phyloP scores from a whole-genome alignment of 1,140 invertebrate species.

The Aradophagus sp. region DNA sequence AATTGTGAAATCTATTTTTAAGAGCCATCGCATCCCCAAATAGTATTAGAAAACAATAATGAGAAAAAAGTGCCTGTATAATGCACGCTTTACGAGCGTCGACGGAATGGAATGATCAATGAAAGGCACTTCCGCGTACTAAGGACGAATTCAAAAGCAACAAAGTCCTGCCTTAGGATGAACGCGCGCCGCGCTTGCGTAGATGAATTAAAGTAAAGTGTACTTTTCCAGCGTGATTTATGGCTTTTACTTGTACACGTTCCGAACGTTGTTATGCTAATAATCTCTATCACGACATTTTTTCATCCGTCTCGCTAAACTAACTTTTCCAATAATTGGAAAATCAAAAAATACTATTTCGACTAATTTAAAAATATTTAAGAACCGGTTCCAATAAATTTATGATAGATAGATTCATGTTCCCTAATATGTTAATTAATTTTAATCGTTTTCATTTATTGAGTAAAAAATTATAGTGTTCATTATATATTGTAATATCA shows the following conservation, averaged over 20 bases:
- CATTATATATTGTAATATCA: too few relatives aligned
- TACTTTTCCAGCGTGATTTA: slow-evolving; percentile 43
- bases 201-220: slow-evolving; percentile 44
- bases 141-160: slow-evolving; percentile 48
- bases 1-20: too few relatives aligned
- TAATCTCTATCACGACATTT: slow-evolving; percentile 30
- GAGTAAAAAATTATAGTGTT: too few relatives aligned
- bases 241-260: slow-evolving; percentile 10
- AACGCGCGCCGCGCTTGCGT: slow-evolving; percentile 41
- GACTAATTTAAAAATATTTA: too few relatives aligned
- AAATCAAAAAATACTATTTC: too few relatives aligned
- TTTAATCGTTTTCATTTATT: too few relatives aligned
- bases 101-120: slow-evolving; percentile 47
- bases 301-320: neutral
- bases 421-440: too few relatives aligned
- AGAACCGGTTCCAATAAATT: too few relatives aligned
- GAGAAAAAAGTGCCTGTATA: too few relatives aligned
- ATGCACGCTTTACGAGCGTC: slow-evolving; percentile 11
- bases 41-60: slow-evolving; percentile 3
- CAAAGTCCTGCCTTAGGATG: slow-evolving; percentile 34
- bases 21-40: slow-evolving; percentile 35
- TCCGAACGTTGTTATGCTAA: slow-evolving; percentile 23
- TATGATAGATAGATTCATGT: too few relatives aligned
- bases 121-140: slow-evolving; percentile 46
- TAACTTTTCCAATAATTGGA: too few relatives aligned